Evolutionary conservation across 2,888 invertebrate genomes (phyloP).

Genomic region (Dromius quadrimaculatus): DNA sequence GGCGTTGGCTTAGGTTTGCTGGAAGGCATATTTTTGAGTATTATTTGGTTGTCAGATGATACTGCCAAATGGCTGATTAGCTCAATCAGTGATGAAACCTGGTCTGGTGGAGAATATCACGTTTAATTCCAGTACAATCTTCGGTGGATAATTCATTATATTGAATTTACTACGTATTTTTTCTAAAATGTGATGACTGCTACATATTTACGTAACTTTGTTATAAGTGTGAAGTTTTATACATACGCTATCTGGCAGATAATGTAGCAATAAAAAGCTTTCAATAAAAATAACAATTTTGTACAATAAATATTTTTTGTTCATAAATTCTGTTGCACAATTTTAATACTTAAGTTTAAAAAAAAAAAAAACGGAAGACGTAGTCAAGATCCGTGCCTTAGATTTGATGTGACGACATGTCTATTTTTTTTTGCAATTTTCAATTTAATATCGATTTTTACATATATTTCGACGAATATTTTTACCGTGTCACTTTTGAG

Average conservation of each 20-base stretch:
- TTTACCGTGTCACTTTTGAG: too few species aligned
- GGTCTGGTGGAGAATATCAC: conserved; percentile 78
- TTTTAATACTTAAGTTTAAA: too few species aligned
- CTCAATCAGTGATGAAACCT: conserved; percentile 76
- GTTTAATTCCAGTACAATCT: conserved; percentile 65
- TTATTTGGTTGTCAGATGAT: conserved; percentile 78
- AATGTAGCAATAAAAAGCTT: background rate
- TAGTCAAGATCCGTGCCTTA: too few species aligned
- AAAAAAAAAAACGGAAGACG: too few species aligned
- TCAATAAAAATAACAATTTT: conserved; percentile 1
- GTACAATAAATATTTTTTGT: too few species aligned
- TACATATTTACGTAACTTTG: conserved; percentile 1
- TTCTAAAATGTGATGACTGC: background rate
- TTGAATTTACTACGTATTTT: background rate
- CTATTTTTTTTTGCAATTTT: too few species aligned
- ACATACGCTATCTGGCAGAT: conserved; percentile 3
- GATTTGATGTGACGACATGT: too few species aligned
- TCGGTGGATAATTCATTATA: background rate
- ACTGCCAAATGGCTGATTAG: conserved; percentile 73
- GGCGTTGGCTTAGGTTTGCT: conserved; percentile 81
- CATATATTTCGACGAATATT: too few species aligned
- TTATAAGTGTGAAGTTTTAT: conserved; percentile 18
- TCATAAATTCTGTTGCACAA: too few species aligned
- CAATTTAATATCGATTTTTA: too few species aligned
- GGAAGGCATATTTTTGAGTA: conserved; percentile 74